Evolutionary conservation across 2,888 invertebrate genomes (phyloP), one percentile per base, ranked within the genome.

Genomic region (Ophraella communa): DNA sequence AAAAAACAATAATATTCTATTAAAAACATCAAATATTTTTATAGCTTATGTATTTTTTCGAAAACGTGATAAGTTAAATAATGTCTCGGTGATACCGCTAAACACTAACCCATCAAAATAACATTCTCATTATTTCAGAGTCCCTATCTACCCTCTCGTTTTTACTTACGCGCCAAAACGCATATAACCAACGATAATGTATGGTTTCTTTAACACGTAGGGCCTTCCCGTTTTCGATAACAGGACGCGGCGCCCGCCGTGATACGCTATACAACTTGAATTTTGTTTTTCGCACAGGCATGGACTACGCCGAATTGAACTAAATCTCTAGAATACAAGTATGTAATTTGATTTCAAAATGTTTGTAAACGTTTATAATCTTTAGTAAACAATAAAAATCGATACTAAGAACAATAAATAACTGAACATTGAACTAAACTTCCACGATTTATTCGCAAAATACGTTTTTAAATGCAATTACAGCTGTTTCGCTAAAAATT

Each of bases 151-250:
- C 47, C 60, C 44, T 60, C 52, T 17, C 17, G 60, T 21, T 60
- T 53, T 60, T 60, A 60, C 60, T 52, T 60, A 53, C 60, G 30
- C 52, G 42, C 20, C 53, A 60, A 60, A 60, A 60, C 60, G 60
- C 60, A 52, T 53, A 53, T 60, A 60, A 60, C 57, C 53, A 52
- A 30, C 57, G 58, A 62, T 55, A 62, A 62, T 55, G 49, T 56
- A 62, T 55, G 62, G 62, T 56, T 62, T 62, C 62, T 62, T 49
- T 55, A 62, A 56, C 62, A 56, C 62, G 56, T 62, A 62, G 49
- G 44, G 56, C 56, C 56, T 56, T 51, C 62, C 62, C 49, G 60
- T 52, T 60, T 44, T 44, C 60, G 60, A 60, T 51, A 35, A 42
- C 39, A 51, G 5, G 27, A 42, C 21, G 57, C 56, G 49, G 49